Evolutionary conservation across 2,113 vertebrate species (phyloP), one percentile per base, ranked within the genome.

Genomic region (Antechinus flavipes): DNA sequence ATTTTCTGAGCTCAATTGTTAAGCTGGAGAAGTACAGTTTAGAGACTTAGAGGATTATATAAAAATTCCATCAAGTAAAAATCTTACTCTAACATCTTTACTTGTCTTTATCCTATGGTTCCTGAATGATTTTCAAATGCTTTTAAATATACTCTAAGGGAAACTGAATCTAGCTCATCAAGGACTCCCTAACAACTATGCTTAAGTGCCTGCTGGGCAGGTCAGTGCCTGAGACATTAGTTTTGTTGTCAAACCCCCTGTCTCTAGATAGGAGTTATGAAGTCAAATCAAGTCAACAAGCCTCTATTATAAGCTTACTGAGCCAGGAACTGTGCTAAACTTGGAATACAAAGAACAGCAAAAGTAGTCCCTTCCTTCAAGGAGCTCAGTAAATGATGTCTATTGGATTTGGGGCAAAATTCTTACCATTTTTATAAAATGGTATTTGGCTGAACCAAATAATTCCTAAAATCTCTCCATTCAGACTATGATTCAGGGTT

Each of bases 51-150:
- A 96, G 94, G 30, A 97, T 95, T 91, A 61, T 68, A 0, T 7
- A 55, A 0, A 84, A 26, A 95, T 97, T 97, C 96, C 35, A 90
- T 97, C 94, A 95, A 95, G 93, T 97, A 95, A 96, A 22, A 91
- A 95, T 97, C 52, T 92, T 3, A 53, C 25, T 27, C 27, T 90
- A 30, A 47, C 91, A 58, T 93, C 68, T 96, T 91, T 11, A 93
- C 24, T 49, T 94, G n/a, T 92, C 92, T 92, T 96, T 91, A 26
- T 91, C 95, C 46, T 90, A 93, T 42, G 0, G 0, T 94, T 94
- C 12, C 95, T 95, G 46, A 54, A 96, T 68, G 90, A 95, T 90
- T 93, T 46, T 10, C 7, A 95, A 96, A 96, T 94, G 89, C 90
- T 84, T 96, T 96, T 95, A 76, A 95, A 97, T 97, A 95, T 89